Conservation (phyloP, 2,113 vertebrate genomes). For the Xiphophorus maculatus region DNA sequence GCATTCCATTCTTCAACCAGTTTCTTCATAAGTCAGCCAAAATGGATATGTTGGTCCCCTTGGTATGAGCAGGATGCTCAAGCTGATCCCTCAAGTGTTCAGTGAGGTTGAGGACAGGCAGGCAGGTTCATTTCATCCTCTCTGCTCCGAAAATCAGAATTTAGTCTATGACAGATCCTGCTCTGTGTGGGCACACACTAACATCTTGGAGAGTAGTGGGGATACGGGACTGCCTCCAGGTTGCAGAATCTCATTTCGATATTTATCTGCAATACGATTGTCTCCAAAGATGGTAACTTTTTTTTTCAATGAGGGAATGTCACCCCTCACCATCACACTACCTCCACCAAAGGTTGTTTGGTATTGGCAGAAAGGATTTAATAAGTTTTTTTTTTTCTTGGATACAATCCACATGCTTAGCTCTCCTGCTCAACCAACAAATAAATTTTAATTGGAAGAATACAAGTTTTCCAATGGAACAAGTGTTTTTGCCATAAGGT, state of each 20-base stretch:
- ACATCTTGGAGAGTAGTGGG: too few relatives aligned
- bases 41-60: not conserved
- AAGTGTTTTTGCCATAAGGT: too few relatives aligned
- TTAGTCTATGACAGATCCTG: not conserved
- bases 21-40: not conserved
- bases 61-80: not conserved
- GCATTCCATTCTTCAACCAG: not conserved
- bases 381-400: not conserved
- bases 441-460: not conserved
- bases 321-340: not conserved
- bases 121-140: not conserved
- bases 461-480: not conserved
- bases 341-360: not conserved
- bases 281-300: too few relatives aligned
- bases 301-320: not conserved
- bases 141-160: not conserved
- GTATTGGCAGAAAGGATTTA: not conserved
- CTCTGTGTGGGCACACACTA: too few relatives aligned
- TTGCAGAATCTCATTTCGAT: too few relatives aligned
- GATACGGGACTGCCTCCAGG: too few relatives aligned
- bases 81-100: not conserved
- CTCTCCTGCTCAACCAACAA: not conserved
- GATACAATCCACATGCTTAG: not conserved
- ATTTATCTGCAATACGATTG: too few relatives aligned
- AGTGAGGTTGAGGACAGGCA: not conserved